A percentile compares a stretch with the other conserved stretches of the same genome.
Evolutionary conservation across 2,797 vertebrate species (phyloP).

Genomic region (Parauchenoglanis ngamensis): DNA sequence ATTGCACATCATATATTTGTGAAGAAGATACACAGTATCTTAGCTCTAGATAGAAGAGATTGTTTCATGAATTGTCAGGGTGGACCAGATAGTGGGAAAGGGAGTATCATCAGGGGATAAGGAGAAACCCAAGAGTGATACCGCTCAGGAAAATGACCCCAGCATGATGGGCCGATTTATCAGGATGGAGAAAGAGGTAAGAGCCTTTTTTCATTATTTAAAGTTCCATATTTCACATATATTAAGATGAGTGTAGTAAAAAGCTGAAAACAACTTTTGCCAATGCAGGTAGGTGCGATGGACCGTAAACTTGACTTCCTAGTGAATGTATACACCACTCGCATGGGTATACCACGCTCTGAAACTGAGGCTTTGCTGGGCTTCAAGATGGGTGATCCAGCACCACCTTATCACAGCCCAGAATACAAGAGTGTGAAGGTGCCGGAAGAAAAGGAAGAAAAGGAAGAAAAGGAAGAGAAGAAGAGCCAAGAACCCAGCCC

Average conservation of each 20-base stretch:
- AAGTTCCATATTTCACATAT: neutral
- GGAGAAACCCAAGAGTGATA: constrained; percentile 79
- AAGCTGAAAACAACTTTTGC: neutral
- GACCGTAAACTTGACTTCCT: constrained; percentile 98
- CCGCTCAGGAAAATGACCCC: constrained; percentile 84
- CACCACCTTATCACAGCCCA: constrained; percentile 93
- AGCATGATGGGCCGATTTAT: constrained; percentile 98
- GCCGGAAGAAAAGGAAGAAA: constrained; percentile 50
- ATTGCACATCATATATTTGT: neutral
- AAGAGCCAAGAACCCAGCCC: constrained; percentile 76
- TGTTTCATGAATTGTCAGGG: constrained; percentile 78
- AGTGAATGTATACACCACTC: constrained; percentile 91
- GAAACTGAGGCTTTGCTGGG: constrained; percentile 95
- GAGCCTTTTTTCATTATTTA: constrained; percentile 19
- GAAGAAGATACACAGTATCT: constrained; percentile 12
- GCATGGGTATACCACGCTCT: constrained; percentile 90
- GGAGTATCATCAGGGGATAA: constrained; percentile 83
- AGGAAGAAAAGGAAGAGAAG: constrained; percentile 47
- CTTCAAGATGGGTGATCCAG: constrained; percentile 91
- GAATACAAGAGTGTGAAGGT: constrained; percentile 79
- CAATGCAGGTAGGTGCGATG: constrained; percentile 75
- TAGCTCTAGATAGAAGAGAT: constrained; percentile 51
- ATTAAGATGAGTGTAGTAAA: neutral
- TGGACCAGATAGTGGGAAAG: constrained; percentile 98
- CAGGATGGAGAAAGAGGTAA: constrained; percentile 96